Evolutionary conservation across 2,113 vertebrate genomes (phyloP).

Genomic region (Poeciliopsis retropinna): DNA sequence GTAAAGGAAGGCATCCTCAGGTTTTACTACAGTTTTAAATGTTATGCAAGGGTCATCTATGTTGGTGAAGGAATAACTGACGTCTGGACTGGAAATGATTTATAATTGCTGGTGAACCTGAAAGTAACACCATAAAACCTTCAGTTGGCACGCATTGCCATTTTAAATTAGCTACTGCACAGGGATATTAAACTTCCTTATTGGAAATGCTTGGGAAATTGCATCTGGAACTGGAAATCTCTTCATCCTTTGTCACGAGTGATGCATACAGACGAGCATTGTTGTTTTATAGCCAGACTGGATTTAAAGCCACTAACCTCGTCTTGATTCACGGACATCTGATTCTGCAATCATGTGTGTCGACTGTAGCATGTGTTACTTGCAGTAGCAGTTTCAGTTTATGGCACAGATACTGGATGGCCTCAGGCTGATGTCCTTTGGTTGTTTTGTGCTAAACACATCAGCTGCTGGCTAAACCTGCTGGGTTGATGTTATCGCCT

Average conservation of each 20-base stretch:
- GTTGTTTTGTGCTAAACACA: conserved; percentile 62
- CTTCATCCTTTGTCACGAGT: not conserved
- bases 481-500: conserved; percentile 47
- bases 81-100: not conserved
- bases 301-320: not conserved
- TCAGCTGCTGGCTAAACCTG: conserved; percentile 47
- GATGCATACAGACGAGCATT: not conserved
- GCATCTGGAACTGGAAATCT: not conserved
- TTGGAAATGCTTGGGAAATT: not conserved
- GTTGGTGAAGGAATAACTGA: not conserved
- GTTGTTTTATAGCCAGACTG: not conserved
- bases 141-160: not conserved
- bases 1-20: not conserved
- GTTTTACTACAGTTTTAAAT: not conserved
- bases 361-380: not conserved
- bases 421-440: conserved; percentile 41
- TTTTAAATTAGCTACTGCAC: not conserved
- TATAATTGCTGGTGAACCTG: not conserved
- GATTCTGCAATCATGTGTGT: not conserved
- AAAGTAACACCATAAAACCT: too few species aligned
- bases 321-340: not conserved
- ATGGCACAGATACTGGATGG: conserved; percentile 3
- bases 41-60: not conserved
- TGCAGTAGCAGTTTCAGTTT: not conserved
- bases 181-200: not conserved